These are phyloP conservation scores for Chrysolina haemoptera DNA, from an alignment of 2,888 invertebrate species.

Conservation along the genomic window DNA sequence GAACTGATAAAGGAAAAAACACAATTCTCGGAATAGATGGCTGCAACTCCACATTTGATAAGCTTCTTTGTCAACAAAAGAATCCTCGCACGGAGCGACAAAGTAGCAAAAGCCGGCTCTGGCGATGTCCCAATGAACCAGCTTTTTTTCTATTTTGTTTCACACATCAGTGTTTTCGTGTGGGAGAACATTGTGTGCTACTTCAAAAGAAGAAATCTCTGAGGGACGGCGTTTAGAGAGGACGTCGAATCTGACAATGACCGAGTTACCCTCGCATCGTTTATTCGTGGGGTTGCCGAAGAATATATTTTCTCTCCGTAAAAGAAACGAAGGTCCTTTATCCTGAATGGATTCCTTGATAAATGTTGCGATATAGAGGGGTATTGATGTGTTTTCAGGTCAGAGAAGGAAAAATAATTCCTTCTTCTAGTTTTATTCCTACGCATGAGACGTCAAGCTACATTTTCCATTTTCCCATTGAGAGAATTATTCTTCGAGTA, in stretches of 20 bases:
- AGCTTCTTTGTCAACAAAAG: too few relatives aligned
- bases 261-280: slow-evolving; percentile 8
- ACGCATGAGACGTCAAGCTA: background rate
- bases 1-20: too few relatives aligned
- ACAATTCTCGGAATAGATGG: too few relatives aligned
- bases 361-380: slow-evolving; percentile 10
- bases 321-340: slow-evolving; percentile 10
- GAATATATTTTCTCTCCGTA: background rate
- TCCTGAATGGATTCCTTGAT: slow-evolving; percentile 5
- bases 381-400: background rate
- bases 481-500: too few relatives aligned
- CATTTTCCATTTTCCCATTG: too few relatives aligned
- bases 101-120: background rate
- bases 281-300: slow-evolving; percentile 6
- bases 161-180: slow-evolving; percentile 34
- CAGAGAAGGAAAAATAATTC: background rate
- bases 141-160: slow-evolving; percentile 29
- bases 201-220: slow-evolving; percentile 35
- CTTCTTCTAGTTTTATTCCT: background rate
- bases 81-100: too few relatives aligned
- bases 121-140: background rate
- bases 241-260: slow-evolving; percentile 24
- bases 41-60: too few relatives aligned
- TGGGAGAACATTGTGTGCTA: slow-evolving; percentile 32
- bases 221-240: slow-evolving; percentile 29